Base-by-base conservation (phyloP, 2,888 invertebrate species). In the Cerastoderma edule region DNA sequence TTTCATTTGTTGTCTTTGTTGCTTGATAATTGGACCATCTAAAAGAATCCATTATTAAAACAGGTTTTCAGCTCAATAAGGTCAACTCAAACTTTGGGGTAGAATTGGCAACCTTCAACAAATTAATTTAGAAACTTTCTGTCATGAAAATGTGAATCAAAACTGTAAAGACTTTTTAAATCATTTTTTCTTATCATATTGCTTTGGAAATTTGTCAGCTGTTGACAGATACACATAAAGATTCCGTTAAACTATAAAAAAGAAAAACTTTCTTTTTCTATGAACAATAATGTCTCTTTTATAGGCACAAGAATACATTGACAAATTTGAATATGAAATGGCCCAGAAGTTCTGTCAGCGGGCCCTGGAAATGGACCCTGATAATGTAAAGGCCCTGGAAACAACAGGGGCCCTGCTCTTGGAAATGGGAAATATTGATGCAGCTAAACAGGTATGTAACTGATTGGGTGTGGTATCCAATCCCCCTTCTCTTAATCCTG, bases 271-370 rank as follows among this genome's bases (percentile, higher is more conserved):
- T 39, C 39, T 39, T 10, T 10, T 39, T 39, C 8, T 39, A 10
- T 39, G 22, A 46, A 46, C 19, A 19, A n/a, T 6, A n/a, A 46
- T 46, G 28, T 56, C 24, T 32, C 44, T 19, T 65, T 65, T 70
- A 16, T 68, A 92, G 91, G 93, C 92, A 10, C 91, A 93, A 83
- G 90, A 92, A 39, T 89, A 89, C 73, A 89, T 93, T 56, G 93
- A 93, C 76, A 85, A 86, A 63, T 93, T 93, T 87, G 88, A 92
- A 56, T 92, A 92, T 89, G 93, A 93, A 72, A 77, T 92, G 77
- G 93, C 93, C 22, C 90, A 91, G 79, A 90, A 89, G 78, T 93
- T 91, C 77, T 92, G 92, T 78, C 90, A 92, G 79, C 85, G 91
- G 69, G 93, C 93, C 6, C 78, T 93, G 57, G 91, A 92, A 72